These are phyloP conservation scores for Bucorvus abyssinicus DNA, from an alignment of 2,797 vertebrate species.

Conservation along the genomic window DNA sequence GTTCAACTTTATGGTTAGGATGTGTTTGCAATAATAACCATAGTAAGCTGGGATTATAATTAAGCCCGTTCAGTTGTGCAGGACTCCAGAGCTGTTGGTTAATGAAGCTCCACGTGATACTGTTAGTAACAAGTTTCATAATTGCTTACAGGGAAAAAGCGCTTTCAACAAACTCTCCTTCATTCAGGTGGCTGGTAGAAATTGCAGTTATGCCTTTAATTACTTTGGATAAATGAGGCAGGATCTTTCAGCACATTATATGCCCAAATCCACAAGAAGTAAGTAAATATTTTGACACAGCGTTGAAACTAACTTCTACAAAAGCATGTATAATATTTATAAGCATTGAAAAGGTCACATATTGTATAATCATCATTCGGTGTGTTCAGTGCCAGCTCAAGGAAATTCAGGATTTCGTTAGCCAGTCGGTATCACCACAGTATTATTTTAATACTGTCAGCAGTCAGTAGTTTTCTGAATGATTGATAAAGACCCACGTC, in stretches of 20 bases:
- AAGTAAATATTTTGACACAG: conserved; percentile 63
- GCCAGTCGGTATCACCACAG: background rate
- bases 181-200: conserved; percentile 39
- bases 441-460: background rate
- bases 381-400: background rate
- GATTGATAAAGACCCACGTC: background rate
- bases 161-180: conserved; percentile 44
- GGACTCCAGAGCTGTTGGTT: background rate
- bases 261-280: conserved; percentile 15
- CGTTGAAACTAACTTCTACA: conserved; percentile 28
- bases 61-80: background rate
- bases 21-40: background rate
- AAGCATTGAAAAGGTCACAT: conserved; percentile 23
- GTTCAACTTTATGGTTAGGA: background rate
- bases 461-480: background rate
- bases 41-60: background rate
- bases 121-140: conserved; percentile 13
- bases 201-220: conserved; percentile 40
- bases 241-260: conserved; percentile 21
- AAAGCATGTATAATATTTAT: conserved; percentile 47
- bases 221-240: conserved; percentile 22
- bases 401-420: background rate
- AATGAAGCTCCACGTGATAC: conserved; percentile 1
- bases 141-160: conserved; percentile 32
- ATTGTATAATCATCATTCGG: conserved; percentile 9